Base-by-base conservation (phyloP, 2,888 invertebrate genomes). In the Amphipoea lucens region DNA sequence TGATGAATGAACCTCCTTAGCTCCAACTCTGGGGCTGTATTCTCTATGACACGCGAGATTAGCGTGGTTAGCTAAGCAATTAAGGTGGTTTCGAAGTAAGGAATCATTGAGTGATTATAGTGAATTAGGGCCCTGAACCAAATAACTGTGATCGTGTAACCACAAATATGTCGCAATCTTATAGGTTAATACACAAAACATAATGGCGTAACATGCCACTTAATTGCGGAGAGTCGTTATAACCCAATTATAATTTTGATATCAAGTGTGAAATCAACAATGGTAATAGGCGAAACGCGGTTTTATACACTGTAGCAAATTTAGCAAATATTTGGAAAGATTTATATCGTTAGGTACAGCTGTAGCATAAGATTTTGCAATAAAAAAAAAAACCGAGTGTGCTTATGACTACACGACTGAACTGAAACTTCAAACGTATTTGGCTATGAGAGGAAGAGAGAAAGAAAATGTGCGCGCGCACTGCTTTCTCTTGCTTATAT, bases 181-280 rank as follows among this genome's bases (percentile, higher is more conserved):
- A 45, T 12, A 65, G 62, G 17, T 63, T 29, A 82, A 48, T 67
- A 76, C 81, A 75, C 20, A 70, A 77, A 68, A 45, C 57, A 79
- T 72, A 70, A 85, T 76, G 62, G 71, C 74, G 73, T 63, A 70
- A 60, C 45, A 17, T 11, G 11, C n/a, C n/a, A 77, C 3, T 66
- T 81, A 78, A 78, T 81, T 76, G 67, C 60, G 29, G 40, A 23
- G 12, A 29, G 12, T 81, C 75, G 70, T 82, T 84, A 78, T 40
- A 81, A 74, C 63, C 11, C 65, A 76, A 82, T 85, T 74, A 82
- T 76, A n/a, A 62, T 36, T 76, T 48, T n/a, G 66, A 69, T 77
- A 86, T 40, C 20, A 63, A 82, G 68, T 72, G 48, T 79, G 71
- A 86, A 85, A 85, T 85, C 68, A 84, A 85, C 82, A 84, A 84